Percentiles rank a stretch among this genome's conserved stretches.
These are phyloP conservation scores for Drosophila antonietae DNA, from an alignment of 2,888 invertebrate genomes.

Conservation along the genomic window DNA sequence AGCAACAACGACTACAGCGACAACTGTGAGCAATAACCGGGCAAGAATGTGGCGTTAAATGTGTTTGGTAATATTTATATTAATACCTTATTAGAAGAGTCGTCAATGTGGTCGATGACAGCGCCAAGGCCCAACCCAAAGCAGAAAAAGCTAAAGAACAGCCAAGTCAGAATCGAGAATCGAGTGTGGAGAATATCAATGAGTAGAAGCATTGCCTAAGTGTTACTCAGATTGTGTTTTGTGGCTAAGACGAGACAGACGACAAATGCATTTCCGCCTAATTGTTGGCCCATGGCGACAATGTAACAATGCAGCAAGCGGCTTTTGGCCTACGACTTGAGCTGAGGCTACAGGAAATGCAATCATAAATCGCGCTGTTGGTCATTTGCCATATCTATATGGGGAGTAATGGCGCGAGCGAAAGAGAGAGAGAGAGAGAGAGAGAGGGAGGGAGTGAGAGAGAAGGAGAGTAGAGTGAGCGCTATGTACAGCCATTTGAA, in stretches of 20 bases:
- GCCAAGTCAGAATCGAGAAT: conserved; percentile 12
- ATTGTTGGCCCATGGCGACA: conserved; percentile 56
- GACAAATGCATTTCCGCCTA: conserved; percentile 71
- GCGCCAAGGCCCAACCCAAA: conserved; percentile 17
- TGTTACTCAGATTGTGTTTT: conserved; percentile 1
- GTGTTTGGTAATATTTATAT: conserved; percentile 67
- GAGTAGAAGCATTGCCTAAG: conserved; percentile 42
- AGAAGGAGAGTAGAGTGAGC: not conserved
- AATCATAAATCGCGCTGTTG: conserved; percentile 70
- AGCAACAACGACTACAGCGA: conserved; percentile 22
- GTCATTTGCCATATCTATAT: conserved; percentile 35
- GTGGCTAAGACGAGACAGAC: conserved; percentile 42
- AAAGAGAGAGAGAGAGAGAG: not conserved
- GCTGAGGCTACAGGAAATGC: conserved; percentile 59
- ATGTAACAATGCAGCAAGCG: conserved; percentile 31
- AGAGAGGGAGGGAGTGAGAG: not conserved
- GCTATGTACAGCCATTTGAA: conserved; percentile 41
- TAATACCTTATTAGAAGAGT: conserved; percentile 78
- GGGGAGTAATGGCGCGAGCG: not conserved
- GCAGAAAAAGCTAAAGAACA: conserved; percentile 15
- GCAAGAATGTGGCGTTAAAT: conserved; percentile 48
- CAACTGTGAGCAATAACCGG: conserved; percentile 50
- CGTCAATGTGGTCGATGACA: conserved; percentile 44
- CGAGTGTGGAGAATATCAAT: conserved; percentile 69
- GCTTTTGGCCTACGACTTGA: conserved; percentile 10